phyloP scores from a whole-genome alignment of 1,140 invertebrate species.

The Luehdorfia chinensis region DNA sequence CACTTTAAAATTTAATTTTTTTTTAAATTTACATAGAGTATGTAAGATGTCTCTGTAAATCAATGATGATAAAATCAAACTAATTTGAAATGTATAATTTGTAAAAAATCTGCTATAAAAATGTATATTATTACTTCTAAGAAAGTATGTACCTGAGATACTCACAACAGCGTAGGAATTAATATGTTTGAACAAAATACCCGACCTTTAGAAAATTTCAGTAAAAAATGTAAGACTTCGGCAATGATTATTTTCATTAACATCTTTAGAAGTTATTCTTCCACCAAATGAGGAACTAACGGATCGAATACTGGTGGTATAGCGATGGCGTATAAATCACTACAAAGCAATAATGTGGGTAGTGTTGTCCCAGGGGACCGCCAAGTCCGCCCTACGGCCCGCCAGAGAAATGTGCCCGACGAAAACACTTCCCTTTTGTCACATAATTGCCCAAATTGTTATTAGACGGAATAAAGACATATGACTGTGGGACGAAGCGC shows the following conservation, averaged over 20 bases:
- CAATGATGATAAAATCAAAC: no score
- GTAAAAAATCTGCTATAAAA: no score
- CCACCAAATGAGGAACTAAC: conserved; percentile 5
- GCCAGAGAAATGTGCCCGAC: conserved; percentile 44
- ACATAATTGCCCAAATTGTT: conserved; percentile 73
- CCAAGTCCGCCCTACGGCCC: conserved; percentile 19
- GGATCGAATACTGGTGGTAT: conserved; percentile 28
- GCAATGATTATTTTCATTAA: no score
- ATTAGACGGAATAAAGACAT: conserved; percentile 73
- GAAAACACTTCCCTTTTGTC: conserved; percentile 69
- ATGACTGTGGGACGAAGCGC: conserved; percentile 50
- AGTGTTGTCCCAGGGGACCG: conserved; percentile 34
- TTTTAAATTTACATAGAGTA: neutral
- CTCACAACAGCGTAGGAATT: no score
- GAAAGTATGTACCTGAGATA: no score
- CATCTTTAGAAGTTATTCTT: neutral
- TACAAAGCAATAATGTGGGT: conserved; percentile 61
- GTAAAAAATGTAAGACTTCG: no score
- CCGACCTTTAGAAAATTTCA: no score
- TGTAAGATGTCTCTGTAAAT: no score
- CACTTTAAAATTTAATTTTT: neutral
- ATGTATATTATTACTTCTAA: no score
- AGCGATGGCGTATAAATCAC: conserved; percentile 58
- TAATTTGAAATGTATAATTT: no score
- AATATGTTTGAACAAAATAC: no score